These are phyloP conservation scores for Phymorhynchus buccinoides DNA, from an alignment of 1,140 invertebrate genomes.

Conservation along the genomic window DNA sequence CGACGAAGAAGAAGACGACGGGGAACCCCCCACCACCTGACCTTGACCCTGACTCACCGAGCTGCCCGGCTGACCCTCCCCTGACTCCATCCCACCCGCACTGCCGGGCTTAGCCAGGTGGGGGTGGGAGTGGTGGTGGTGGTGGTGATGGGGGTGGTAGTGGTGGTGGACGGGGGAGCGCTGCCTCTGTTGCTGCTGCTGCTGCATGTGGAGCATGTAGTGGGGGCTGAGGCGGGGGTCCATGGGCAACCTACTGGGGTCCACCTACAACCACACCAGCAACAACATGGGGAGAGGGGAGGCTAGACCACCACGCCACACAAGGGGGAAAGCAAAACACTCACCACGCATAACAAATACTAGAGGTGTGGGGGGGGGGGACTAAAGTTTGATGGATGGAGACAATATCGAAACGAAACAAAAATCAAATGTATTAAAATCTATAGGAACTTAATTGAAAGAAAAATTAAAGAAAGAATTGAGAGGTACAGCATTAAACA, in stretches of 20 bases:
- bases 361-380: slow-evolving; percentile 30
- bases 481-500: slow-evolving; percentile 18
- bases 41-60: slow-evolving; percentile 42
- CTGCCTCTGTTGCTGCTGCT: slow-evolving; percentile 51
- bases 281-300: no score
- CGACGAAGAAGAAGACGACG: slow-evolving; percentile 34
- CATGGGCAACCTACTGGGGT: slow-evolving; percentile 60
- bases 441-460: background rate
- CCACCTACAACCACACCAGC: slow-evolving; percentile 65
- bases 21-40: no score
- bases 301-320: no score
- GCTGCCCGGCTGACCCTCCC: background rate
- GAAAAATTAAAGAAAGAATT: background rate
- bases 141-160: slow-evolving; percentile 33
- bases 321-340: no score
- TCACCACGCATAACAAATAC: slow-evolving; percentile 41
- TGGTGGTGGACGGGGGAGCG: no score
- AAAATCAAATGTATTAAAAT: slow-evolving; percentile 48
- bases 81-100: slow-evolving; percentile 6
- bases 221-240: slow-evolving; percentile 63
- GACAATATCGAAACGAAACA: no score
- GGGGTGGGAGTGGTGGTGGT: slow-evolving; percentile 36
- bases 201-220: slow-evolving; percentile 55
- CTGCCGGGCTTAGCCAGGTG: slow-evolving; percentile 26
- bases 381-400: no score